Conservation (phyloP, 2,888 invertebrate genomes). For the Pseudoips prasinana region DNA sequence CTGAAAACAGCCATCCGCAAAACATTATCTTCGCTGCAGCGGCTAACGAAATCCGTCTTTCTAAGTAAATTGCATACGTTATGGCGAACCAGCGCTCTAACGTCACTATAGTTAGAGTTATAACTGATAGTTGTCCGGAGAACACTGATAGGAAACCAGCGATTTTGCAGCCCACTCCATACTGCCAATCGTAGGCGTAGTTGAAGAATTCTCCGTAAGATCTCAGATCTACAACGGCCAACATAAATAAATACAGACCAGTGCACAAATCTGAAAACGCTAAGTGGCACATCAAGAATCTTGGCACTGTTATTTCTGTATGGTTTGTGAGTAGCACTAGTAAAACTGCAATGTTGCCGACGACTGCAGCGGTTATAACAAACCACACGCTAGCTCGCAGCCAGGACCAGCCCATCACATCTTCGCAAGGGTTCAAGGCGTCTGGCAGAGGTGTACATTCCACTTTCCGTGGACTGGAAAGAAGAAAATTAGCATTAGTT, state of each 20-base stretch:
- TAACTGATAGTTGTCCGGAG: slow-evolving; percentile 93
- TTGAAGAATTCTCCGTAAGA: slow-evolving; percentile 95
- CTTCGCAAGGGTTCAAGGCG: slow-evolving; percentile 93
- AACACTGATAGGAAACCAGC: slow-evolving; percentile 95
- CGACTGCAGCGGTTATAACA: slow-evolving; percentile 89
- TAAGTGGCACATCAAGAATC: slow-evolving; percentile 85
- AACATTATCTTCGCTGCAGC: slow-evolving; percentile 89
- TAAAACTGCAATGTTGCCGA: slow-evolving; percentile 92
- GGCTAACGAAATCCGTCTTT: slow-evolving; percentile 88
- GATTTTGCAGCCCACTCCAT: slow-evolving; percentile 89
- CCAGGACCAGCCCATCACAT: slow-evolving; percentile 92
- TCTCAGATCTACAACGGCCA: slow-evolving; percentile 91
- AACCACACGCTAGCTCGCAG: slow-evolving; percentile 92
- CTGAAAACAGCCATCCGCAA: slow-evolving; percentile 89
- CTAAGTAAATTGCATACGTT: slow-evolving; percentile 91
- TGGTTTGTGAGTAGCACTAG: slow-evolving; percentile 86
- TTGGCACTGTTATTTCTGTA: slow-evolving; percentile 66
- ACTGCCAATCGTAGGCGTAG: slow-evolving; percentile 95
- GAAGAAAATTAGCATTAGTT: no score
- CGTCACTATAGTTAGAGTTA: slow-evolving; percentile 92
- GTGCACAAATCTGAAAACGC: slow-evolving; percentile 95
- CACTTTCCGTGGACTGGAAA: slow-evolving; percentile 65
- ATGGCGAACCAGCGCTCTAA: slow-evolving; percentile 93
- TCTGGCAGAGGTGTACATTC: slow-evolving; percentile 89
- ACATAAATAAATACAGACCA: slow-evolving; percentile 90